phyloP scores from a whole-genome alignment of 2,113 vertebrate species.

The Macroglossus sobrinus region DNA sequence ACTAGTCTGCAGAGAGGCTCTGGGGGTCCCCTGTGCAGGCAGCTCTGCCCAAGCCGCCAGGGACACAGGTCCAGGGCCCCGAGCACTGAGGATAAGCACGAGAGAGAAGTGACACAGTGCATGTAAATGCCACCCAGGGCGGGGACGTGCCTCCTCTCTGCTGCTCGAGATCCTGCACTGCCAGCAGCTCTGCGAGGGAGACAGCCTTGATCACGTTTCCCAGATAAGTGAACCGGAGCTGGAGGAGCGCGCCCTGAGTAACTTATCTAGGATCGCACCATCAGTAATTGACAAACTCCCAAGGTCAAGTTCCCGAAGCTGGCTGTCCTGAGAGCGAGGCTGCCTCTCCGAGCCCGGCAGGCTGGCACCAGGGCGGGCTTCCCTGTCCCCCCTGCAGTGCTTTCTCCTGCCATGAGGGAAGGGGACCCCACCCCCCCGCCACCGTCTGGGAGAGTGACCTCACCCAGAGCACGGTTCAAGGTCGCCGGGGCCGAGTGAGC shows the following conservation, averaged over 20 bases:
- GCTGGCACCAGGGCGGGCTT: not conserved
- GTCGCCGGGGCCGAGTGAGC: not conserved
- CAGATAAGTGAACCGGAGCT: not conserved
- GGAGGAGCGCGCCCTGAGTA: rapidly evolving
- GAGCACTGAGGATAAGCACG: rapidly evolving
- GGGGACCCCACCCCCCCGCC: not conserved
- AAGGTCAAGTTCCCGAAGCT: not conserved
- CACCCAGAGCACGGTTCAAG: not conserved
- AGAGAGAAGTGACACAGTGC: not conserved
- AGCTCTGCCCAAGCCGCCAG: not conserved
- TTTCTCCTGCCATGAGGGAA: not conserved
- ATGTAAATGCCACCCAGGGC: rapidly evolving
- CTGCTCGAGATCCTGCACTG: not conserved
- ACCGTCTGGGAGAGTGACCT: not conserved
- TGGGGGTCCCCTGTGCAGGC: no score
- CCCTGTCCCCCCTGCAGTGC: not conserved
- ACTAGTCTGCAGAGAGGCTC: rapidly evolving
- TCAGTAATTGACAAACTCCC: not conserved
- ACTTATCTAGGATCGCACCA: not conserved
- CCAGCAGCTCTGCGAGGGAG: rapidly evolving
- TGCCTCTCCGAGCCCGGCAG: not conserved
- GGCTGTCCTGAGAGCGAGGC: not conserved
- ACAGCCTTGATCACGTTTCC: not conserved
- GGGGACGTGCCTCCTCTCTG: not conserved
- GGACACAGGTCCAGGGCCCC: not conserved